phyloP scores from a whole-genome alignment of 2,888 invertebrate species.

The Heliconius aoede region DNA sequence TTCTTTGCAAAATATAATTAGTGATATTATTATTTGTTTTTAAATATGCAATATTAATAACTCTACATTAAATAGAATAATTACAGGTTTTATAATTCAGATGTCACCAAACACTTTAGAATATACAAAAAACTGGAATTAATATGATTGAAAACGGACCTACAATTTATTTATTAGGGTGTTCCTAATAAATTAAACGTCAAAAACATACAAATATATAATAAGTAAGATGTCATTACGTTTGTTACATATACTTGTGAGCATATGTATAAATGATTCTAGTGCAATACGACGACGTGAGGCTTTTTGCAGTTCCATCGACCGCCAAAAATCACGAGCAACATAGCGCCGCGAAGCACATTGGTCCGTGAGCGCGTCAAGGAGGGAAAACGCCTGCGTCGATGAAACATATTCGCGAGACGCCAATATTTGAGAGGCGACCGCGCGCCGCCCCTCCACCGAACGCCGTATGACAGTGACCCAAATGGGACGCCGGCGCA shows the following conservation, averaged over 20 bases:
- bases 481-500: conserved; percentile 82
- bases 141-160: too few species aligned
- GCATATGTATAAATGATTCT: conserved; percentile 23
- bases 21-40: not conserved
- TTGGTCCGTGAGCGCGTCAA: conserved; percentile 70
- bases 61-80: not conserved
- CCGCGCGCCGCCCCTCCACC: conserved; percentile 75
- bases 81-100: not conserved
- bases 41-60: not conserved
- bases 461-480: conserved; percentile 81
- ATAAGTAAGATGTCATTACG: not conserved
- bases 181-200: not conserved
- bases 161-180: too few species aligned
- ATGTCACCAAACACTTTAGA: not conserved
- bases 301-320: conserved; percentile 43
- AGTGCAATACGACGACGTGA: conserved; percentile 43
- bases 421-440: conserved; percentile 80
- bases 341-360: conserved; percentile 62
- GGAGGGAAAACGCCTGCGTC: conserved; percentile 75
- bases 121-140: not conserved
- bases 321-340: conserved; percentile 61
- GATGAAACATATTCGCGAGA: conserved; percentile 78
- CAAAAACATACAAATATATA: not conserved
- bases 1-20: not conserved
- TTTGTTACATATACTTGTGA: conserved; percentile 17